A percentile compares a stretch with the other conserved stretches of the same genome.
Evolutionary conservation across 2,113 vertebrate genomes (phyloP).

Genomic region (Ceyx melanurus): DNA sequence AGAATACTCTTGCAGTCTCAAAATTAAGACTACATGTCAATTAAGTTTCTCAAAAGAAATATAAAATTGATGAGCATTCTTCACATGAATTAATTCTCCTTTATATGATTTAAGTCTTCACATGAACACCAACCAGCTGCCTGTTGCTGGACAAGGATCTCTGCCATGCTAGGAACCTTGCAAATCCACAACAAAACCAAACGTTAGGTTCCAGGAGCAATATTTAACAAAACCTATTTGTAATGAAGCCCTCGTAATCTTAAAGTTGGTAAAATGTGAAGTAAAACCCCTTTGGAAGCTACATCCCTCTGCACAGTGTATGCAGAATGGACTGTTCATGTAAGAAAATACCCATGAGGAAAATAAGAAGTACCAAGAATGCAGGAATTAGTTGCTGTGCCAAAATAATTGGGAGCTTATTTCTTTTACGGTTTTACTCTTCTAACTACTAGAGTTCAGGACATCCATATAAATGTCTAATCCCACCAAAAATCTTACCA

Average conservation of each 20-base stretch:
- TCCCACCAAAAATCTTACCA: neutral
- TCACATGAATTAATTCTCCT: neutral
- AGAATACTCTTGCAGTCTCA: neutral
- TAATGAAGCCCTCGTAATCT: rapidly evolving
- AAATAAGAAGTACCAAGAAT: neutral
- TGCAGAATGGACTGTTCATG: neutral
- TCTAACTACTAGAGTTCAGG: neutral
- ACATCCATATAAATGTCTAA: neutral
- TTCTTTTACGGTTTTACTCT: neutral
- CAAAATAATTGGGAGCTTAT: neutral
- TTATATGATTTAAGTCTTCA: neutral
- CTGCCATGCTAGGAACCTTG: neutral
- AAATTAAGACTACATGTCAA: neutral
- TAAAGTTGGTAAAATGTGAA: neutral
- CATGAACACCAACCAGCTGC: neutral
- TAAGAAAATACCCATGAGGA: neutral
- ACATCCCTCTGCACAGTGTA: rapidly evolving
- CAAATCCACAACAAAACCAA: neutral
- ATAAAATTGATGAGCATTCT: neutral
- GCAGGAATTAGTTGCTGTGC: neutral
- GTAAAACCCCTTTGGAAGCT: neutral
- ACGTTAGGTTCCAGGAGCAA: neutral
- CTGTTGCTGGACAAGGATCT: neutral
- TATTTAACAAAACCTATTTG: neutral
- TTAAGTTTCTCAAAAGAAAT: neutral